Percentiles rank a stretch among this genome's conserved stretches.
These are phyloP conservation scores for Heliconius hewitsoni DNA, from an alignment of 1,140 invertebrate species.

Conservation along the genomic window DNA sequence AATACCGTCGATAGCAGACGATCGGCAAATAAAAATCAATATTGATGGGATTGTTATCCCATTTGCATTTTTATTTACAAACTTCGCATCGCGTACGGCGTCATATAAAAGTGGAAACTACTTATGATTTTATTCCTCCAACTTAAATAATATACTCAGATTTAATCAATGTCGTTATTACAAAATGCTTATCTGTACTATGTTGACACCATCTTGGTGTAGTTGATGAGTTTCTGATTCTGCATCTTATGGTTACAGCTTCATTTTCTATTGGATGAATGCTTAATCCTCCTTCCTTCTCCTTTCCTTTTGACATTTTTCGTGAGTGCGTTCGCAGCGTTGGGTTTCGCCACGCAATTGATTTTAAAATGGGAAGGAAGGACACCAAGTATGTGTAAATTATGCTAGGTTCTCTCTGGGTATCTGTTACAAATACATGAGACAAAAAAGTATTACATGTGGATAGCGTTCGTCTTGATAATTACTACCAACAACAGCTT, in stretches of 20 bases:
- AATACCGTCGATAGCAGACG: conserved; percentile 6
- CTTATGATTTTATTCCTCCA: background rate
- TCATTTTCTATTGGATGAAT: no score
- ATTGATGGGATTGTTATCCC: conserved; percentile 16
- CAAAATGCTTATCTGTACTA: no score
- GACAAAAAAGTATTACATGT: no score
- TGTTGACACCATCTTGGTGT: no score
- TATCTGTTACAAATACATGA: no score
- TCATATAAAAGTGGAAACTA: background rate
- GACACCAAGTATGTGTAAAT: no score
- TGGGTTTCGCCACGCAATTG: background rate
- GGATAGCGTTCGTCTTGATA: background rate
- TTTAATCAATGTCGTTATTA: background rate
- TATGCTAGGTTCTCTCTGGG: no score
- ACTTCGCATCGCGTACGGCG: background rate
- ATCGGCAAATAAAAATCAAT: conserved; percentile 21
- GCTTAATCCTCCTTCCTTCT: no score
- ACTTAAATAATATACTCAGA: background rate
- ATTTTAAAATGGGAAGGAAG: no score
- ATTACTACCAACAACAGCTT: background rate
- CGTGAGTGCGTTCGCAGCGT: background rate
- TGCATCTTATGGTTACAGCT: no score
- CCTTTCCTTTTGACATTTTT: no score
- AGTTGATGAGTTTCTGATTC: no score
- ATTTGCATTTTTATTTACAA: conserved; percentile 29